phyloP scores from a whole-genome alignment of 2,797 vertebrate species.

The Myotis pilosus region DNA sequence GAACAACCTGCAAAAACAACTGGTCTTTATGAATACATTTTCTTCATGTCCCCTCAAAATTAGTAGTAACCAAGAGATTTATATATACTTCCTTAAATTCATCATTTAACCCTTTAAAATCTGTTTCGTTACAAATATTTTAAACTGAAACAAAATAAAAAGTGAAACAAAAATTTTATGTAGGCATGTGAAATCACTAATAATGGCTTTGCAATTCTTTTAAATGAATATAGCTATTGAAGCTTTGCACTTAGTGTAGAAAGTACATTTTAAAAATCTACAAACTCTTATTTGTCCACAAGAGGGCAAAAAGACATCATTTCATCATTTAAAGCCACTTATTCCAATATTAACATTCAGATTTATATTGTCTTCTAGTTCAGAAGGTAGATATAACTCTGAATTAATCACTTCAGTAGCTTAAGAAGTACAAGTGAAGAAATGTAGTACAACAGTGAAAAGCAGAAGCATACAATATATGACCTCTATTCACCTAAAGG shows the following conservation, averaged over 20 bases:
- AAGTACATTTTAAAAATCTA: slow-evolving; percentile 40
- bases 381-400: neutral
- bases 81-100: neutral
- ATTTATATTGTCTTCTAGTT: slow-evolving; percentile 42
- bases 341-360: slow-evolving; percentile 25
- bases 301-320: slow-evolving; percentile 68
- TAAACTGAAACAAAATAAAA: slow-evolving; percentile 45
- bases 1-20: neutral
- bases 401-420: slow-evolving; percentile 30
- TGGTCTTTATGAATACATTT: neutral
- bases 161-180: neutral
- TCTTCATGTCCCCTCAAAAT: neutral
- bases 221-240: neutral
- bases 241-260: neutral
- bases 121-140: slow-evolving; percentile 14
- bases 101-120: neutral
- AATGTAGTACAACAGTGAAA: slow-evolving; percentile 13
- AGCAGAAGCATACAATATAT: neutral
- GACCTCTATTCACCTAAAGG: neutral
- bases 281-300: slow-evolving; percentile 60
- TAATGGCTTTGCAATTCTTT: slow-evolving; percentile 16
- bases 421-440: neutral
- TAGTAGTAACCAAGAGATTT: slow-evolving; percentile 28
- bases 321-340: slow-evolving; percentile 53
- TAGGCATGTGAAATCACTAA: neutral